phyloP scores from a whole-genome alignment of 2,797 vertebrate genomes.

The Threskiornis aethiopicus region DNA sequence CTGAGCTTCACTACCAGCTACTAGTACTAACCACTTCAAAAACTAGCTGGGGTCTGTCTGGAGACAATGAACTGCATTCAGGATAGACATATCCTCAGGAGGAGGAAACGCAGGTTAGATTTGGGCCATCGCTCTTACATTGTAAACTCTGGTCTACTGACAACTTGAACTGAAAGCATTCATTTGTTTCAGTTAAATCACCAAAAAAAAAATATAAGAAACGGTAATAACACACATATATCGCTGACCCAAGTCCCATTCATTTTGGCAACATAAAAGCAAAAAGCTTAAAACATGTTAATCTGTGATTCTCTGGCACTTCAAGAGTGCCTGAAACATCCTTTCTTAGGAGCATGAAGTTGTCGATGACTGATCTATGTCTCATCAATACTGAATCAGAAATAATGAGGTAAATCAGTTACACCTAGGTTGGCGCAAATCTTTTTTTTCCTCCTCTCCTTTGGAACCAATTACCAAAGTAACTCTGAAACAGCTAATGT shows the following conservation, averaged over 20 bases:
- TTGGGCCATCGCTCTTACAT: accelerated
- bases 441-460: neutral
- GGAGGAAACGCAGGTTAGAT: neutral
- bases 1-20: neutral
- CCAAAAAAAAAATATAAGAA: neutral
- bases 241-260: neutral
- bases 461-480: slow-evolving; percentile 55
- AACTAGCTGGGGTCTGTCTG: neutral
- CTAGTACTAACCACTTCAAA: neutral
- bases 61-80: accelerated
- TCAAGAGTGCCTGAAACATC: neutral
- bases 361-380: slow-evolving; percentile 10
- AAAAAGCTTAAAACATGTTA: neutral
- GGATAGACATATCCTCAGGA: neutral
- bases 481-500: slow-evolving; percentile 37
- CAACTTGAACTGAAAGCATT: neutral
- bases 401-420: slow-evolving; percentile 45
- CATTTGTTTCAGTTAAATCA: neutral
- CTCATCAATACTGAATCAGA: slow-evolving; percentile 35
- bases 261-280: neutral
- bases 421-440: neutral
- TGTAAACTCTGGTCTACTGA: neutral
- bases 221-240: neutral
- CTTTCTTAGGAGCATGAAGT: neutral
- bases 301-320: neutral